These are phyloP conservation scores for Cynoglossus semilaevis DNA, from an alignment of 2,113 vertebrate genomes.

Conservation along the genomic window DNA sequence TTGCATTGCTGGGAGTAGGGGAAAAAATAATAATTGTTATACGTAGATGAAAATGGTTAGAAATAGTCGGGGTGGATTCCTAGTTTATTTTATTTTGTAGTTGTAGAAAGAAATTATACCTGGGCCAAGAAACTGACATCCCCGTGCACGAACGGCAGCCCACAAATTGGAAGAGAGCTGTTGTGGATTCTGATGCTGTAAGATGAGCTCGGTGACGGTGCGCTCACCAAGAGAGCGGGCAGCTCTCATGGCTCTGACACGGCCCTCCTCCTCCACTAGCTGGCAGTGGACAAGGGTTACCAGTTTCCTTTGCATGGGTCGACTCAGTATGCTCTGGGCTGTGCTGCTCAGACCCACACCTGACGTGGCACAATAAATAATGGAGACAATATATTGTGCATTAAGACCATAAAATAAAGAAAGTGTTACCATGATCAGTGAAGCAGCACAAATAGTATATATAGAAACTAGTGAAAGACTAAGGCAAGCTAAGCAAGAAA, in stretches of 20 bases:
- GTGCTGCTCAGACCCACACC: slow-evolving; percentile 94
- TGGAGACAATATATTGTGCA: not conserved
- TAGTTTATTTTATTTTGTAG: not conserved
- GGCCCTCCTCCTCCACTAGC: slow-evolving; percentile 95
- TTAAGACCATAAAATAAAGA: not conserved
- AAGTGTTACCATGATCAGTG: too few relatives aligned
- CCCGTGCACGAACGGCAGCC: slow-evolving; percentile 95
- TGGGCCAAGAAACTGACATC: slow-evolving; percentile 98
- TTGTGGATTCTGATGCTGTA: slow-evolving; percentile 98
- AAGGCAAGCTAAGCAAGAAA: too few relatives aligned
- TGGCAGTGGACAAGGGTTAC: slow-evolving; percentile 97
- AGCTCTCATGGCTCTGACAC: slow-evolving; percentile 94
- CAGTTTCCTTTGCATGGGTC: slow-evolving; percentile 98
- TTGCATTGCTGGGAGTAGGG: slow-evolving; percentile 85
- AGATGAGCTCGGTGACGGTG: slow-evolving; percentile 96
- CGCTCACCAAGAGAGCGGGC: slow-evolving; percentile 94
- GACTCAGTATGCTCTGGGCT: slow-evolving; percentile 93
- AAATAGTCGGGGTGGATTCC: not conserved
- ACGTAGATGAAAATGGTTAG: not conserved
- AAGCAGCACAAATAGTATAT: too few relatives aligned
- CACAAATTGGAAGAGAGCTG: slow-evolving; percentile 98
- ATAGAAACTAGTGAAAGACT: too few relatives aligned
- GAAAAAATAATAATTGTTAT: slow-evolving; percentile 3
- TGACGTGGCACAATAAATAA: slow-evolving; percentile 48
- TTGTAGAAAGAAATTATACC: slow-evolving; percentile 71